A percentile compares a stretch with the other conserved stretches of the same genome.
Evolutionary conservation across 1,140 invertebrate genomes (phyloP).

Genomic region (Scaptomyza montana): DNA sequence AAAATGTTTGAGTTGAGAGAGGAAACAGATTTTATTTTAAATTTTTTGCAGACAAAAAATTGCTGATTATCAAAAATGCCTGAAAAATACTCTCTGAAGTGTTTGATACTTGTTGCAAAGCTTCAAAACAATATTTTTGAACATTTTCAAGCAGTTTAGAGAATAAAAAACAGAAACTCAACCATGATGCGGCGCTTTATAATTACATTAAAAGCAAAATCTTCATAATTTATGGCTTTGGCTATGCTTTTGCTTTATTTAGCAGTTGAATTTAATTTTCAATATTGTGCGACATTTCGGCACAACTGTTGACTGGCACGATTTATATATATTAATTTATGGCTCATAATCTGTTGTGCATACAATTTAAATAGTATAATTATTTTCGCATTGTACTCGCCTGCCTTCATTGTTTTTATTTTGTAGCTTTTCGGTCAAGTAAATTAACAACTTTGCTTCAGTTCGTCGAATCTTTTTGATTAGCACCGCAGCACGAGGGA

Average conservation of each 20-base stretch:
- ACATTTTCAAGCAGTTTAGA: too few relatives aligned
- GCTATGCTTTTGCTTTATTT: constrained; percentile 25
- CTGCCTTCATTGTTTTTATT: constrained; percentile 33
- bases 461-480: constrained; percentile 56
- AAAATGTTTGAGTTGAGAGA: too few relatives aligned
- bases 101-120: too few relatives aligned
- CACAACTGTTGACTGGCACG: constrained; percentile 13
- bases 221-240: constrained; percentile 29
- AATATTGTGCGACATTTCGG: constrained; percentile 52
- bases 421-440: constrained; percentile 42
- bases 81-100: too few relatives aligned
- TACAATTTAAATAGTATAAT: constrained; percentile 53
- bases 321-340: constrained; percentile 30
- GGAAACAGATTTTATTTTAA: too few relatives aligned
- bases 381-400: constrained; percentile 40
- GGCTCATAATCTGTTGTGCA: constrained; percentile 51
- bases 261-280: constrained; percentile 45
- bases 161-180: constrained; percentile 39
- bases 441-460: constrained; percentile 62
- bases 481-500: constrained; percentile 42
- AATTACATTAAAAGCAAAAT: constrained; percentile 37
- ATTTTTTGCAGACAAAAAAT: too few relatives aligned
- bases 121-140: too few relatives aligned
- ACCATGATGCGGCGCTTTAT: constrained; percentile 45
- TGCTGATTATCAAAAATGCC: too few relatives aligned